Evolutionary conservation across 2,113 vertebrate species (phyloP).

Genomic region (Aspidoscelis tigris): DNA sequence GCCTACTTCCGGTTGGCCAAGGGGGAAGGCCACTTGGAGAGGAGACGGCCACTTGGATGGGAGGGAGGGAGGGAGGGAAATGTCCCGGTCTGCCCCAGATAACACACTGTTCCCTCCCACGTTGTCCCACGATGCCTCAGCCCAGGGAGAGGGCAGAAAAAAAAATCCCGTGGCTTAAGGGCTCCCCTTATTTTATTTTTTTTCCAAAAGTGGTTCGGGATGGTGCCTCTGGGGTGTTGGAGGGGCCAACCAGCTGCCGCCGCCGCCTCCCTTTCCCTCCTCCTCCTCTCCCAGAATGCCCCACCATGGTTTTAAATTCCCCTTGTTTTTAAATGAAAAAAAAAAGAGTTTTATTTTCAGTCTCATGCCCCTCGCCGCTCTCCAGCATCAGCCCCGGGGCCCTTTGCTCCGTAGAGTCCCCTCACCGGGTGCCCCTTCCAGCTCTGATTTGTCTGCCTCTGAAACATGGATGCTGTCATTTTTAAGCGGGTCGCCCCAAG

Average conservation of each 20-base stretch:
- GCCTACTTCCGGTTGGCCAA: constrained; percentile 61
- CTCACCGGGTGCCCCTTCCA: background rate
- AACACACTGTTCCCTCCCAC: background rate
- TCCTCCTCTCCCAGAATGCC: background rate
- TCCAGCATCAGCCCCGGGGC: background rate
- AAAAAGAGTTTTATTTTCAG: constrained; percentile 13
- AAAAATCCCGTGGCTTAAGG: constrained; percentile 5
- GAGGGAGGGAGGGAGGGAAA: background rate
- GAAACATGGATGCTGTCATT: constrained; percentile 34
- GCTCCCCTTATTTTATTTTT: background rate
- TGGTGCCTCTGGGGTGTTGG: background rate
- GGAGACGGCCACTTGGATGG: constrained; percentile 6
- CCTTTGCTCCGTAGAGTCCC: background rate
- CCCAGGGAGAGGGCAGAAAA: background rate
- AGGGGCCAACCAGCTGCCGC: background rate
- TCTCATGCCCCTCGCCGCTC: background rate
- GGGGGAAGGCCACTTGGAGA: constrained; percentile 61
- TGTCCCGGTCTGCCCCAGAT: background rate
- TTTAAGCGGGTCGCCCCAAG: constrained; percentile 16
- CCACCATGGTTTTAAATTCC: constrained; percentile 24
- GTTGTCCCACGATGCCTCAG: constrained; percentile 15
- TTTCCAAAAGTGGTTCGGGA: background rate
- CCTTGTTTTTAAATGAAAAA: constrained; percentile 32
- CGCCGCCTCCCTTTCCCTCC: background rate
- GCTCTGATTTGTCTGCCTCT: constrained; percentile 14